Conservation (phyloP, 2,797 vertebrate genomes). For the Alcedo quadribrachys region DNA sequence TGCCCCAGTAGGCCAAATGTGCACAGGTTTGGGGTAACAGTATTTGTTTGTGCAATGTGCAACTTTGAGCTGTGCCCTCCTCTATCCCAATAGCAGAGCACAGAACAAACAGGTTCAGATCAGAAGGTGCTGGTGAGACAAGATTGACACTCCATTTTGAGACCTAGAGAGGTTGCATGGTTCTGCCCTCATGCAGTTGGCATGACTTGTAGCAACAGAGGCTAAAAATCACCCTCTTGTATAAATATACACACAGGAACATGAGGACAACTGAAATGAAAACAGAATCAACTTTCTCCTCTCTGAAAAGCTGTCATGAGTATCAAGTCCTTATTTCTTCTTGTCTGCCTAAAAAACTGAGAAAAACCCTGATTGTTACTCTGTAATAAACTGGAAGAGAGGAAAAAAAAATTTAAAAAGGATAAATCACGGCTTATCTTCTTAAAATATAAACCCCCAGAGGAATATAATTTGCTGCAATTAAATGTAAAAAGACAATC, state of each 20-base stretch:
- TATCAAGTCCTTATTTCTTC: neutral
- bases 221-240: neutral
- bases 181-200: neutral
- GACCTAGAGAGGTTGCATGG: rapidly evolving
- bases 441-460: conserved; percentile 21
- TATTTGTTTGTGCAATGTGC: neutral
- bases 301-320: neutral
- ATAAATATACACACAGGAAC: neutral
- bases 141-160: neutral
- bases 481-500: conserved; percentile 47
- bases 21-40: neutral
- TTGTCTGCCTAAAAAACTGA: neutral
- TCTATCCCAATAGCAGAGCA: rapidly evolving
- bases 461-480: conserved; percentile 40
- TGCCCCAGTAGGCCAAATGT: neutral
- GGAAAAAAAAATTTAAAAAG: neutral
- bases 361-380: neutral
- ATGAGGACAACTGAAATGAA: neutral
- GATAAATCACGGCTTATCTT: neutral
- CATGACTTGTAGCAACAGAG: neutral
- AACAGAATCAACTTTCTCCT: neutral
- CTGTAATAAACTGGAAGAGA: neutral
- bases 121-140: neutral
- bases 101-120: neutral
- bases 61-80: neutral